These are phyloP conservation scores for Hemibagrus wyckioides DNA, from an alignment of 2,113 vertebrate species.

Conservation along the genomic window DNA sequence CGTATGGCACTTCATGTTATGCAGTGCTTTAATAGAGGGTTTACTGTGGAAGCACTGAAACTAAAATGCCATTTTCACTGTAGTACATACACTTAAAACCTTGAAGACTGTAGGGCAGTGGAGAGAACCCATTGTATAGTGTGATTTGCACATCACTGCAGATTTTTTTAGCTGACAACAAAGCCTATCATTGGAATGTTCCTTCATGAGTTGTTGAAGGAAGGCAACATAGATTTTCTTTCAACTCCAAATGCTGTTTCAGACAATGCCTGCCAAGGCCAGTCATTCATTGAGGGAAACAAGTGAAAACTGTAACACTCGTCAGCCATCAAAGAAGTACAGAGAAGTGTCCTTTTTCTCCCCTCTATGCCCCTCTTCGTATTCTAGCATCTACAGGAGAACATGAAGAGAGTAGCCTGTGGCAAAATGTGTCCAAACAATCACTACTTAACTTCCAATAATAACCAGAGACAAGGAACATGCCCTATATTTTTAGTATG, in stretches of 20 bases:
- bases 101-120: conserved; percentile 6
- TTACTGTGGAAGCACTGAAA: not conserved
- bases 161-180: not conserved
- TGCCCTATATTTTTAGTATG: not conserved
- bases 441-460: not conserved
- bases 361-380: not conserved
- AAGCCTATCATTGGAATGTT: conserved; percentile 5
- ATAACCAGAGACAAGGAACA: not conserved
- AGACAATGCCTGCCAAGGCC: conserved; percentile 3
- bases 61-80: not conserved
- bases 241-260: conserved; percentile 5
- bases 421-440: not conserved
- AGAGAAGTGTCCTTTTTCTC: not conserved
- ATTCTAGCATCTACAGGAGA: not conserved
- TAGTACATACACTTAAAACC: not conserved
- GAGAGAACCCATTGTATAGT: not conserved
- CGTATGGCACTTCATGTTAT: not conserved
- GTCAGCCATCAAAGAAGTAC: not conserved
- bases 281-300: conserved; percentile 10
- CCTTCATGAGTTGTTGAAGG: not conserved
- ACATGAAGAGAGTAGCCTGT: not conserved
- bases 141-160: not conserved
- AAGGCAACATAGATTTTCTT: conserved; percentile 10
- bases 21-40: not conserved
- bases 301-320: conserved; percentile 10